Conservation (phyloP, 2,888 invertebrate genomes). For the Ferrisia virgata region DNA sequence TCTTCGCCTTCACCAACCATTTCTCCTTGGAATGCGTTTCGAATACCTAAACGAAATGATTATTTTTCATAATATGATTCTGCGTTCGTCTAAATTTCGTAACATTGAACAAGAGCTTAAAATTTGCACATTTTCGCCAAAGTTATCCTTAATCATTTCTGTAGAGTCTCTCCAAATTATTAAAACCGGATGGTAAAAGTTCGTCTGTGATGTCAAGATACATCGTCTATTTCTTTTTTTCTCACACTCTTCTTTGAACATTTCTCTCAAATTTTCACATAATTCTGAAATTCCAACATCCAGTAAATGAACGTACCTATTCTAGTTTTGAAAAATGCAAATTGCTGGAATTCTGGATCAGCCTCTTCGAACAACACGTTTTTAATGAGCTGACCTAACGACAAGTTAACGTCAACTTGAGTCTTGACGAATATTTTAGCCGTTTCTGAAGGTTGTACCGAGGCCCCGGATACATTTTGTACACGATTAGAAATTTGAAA, state of each 20-base stretch:
- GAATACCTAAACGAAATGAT: slow-evolving; percentile 56
- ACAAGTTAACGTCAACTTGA: slow-evolving; percentile 89
- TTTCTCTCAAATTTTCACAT: no score
- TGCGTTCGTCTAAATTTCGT: no score
- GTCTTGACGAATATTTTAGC: slow-evolving; percentile 75
- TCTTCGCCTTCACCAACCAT: slow-evolving; percentile 68
- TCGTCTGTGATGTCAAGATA: no score
- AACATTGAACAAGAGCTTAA: no score
- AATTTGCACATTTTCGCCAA: no score
- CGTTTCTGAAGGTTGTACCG: slow-evolving; percentile 60
- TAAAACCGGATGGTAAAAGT: no score
- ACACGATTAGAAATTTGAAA: slow-evolving; percentile 91
- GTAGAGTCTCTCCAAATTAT: no score
- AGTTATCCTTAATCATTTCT: no score
- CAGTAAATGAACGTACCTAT: slow-evolving; percentile 61
- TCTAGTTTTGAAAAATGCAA: slow-evolving; percentile 95
- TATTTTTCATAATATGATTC: no score
- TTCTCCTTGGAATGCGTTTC: slow-evolving; percentile 86
- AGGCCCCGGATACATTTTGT: slow-evolving; percentile 70
- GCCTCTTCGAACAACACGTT: slow-evolving; percentile 96
- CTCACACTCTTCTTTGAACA: no score
- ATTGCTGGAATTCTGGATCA: slow-evolving; percentile 94
- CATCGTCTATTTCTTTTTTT: no score
- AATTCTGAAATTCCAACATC: no score
- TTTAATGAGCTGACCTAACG: slow-evolving; percentile 88